Base-by-base conservation (phyloP, 2,797 vertebrate genomes). In the Peromyscus nudipes region DNA sequence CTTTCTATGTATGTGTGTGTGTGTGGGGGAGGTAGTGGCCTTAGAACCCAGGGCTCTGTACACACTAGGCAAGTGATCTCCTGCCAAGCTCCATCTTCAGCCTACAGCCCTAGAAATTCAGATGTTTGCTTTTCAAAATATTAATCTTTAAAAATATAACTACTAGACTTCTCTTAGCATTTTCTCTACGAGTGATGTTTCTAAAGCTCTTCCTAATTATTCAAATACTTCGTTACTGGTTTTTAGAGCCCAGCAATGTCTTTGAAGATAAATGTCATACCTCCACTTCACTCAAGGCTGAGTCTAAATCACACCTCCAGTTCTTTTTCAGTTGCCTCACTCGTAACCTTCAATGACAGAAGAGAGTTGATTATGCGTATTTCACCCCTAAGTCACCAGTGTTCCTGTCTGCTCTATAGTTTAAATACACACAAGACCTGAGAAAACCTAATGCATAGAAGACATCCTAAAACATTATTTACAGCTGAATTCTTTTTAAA, bases 261-360 rank as follows among this genome's bases (percentile, higher is more conserved):
- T 88, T 85, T 93, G 43, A 83, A 92, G 81, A 69, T 65, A 89
- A 65, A 89, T 40, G 92, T 64, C 89, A 55, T 98, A 99, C 99
- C 99, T 99, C 97, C 97, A 99, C 97, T 98, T 99, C 98, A 95
- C 97, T 98, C 77, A 98, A 95, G 64, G 98, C 98, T 97, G 98
- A 98, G 80, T 95, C 98, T 91, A 98, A 98, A 88, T 99, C 98
- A 98, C 97, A 98, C 75, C 98, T 92, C 97, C 98, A 98, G 17
- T 85, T 97, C 85, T 97, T 98, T 92, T 97, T 97, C 94, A 98
- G 97, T 60, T 92, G 86, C 49, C 84, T 98, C 96, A 96, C 93
- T 94, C 85, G 98, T 97, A 99, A 96, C 97, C 98, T 99, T 98
- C 31, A 97, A 69, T 13, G 95, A 96, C 19, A 97, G 90, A 97